These are phyloP conservation scores for Odocoileus hemionus DNA, from an alignment of 2,113 vertebrate species.

Conservation along the genomic window DNA sequence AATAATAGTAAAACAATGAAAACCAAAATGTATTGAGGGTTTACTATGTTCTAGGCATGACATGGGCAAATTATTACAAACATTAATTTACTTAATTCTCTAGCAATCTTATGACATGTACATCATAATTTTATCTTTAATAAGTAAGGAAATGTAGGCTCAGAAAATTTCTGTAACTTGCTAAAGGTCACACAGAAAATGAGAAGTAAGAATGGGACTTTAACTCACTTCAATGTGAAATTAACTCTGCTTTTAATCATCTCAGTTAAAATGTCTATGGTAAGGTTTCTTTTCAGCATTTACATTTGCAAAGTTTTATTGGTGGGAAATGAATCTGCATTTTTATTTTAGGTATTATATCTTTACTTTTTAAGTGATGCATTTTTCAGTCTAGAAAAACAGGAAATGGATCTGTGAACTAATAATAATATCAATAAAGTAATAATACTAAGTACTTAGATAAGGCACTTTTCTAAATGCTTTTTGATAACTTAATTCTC, in stretches of 20 bases:
- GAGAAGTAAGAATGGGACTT: not conserved
- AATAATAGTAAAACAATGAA: not conserved
- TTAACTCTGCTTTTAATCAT: not conserved
- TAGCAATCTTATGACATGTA: not conserved
- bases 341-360: not conserved
- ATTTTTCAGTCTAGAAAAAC: not conserved
- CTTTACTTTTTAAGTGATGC: not conserved
- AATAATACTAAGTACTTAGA: not conserved
- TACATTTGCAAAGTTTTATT: not conserved
- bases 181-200: not conserved
- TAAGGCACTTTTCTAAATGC: not conserved
- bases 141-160: not conserved
- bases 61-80: not conserved
- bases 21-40: not conserved
- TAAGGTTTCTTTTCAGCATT: not conserved
- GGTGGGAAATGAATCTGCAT: not conserved
- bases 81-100: not conserved
- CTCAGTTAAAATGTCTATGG: not conserved
- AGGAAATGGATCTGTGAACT: not conserved
- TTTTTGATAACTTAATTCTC: not conserved
- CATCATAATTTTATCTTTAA: not conserved
- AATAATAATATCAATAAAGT: not conserved
- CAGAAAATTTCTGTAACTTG: not conserved
- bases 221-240: not conserved
- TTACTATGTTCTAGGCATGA: not conserved